Conservation (phyloP, 1,140 invertebrate genomes). For the Trypoxylus dichotomus region DNA sequence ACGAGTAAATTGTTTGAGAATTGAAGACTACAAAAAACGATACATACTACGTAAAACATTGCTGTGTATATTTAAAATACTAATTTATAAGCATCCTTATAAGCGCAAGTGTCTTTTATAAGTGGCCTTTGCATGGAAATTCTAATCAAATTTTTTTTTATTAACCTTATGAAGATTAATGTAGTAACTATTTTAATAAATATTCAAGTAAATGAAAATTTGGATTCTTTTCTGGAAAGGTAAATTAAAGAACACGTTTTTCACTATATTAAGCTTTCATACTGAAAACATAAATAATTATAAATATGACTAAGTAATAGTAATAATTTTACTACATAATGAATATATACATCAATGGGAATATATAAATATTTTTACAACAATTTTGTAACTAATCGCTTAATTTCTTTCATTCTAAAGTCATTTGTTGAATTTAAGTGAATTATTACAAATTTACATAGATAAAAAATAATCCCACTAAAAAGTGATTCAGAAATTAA, state of each 20-base stretch:
- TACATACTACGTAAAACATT: neutral
- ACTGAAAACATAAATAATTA: conserved; percentile 2
- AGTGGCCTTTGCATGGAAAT: neutral
- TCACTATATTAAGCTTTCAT: neutral
- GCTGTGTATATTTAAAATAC: neutral
- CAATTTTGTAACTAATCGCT: neutral
- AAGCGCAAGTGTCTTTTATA: neutral
- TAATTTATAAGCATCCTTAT: neutral
- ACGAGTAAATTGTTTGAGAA: neutral
- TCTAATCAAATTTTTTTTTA: neutral
- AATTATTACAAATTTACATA: neutral
- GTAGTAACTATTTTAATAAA: conserved; percentile 15
- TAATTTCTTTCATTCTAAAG: neutral
- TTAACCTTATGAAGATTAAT: neutral
- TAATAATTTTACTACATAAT: neutral
- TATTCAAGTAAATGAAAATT: neutral
- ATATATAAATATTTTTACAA: conserved; percentile 21
- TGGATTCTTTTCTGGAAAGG: neutral
- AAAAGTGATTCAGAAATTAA: neutral
- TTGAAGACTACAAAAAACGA: neutral
- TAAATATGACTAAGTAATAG: conserved; percentile 19
- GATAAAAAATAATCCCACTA: neutral
- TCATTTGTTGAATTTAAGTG: neutral
- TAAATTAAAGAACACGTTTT: neutral
- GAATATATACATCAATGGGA: conserved; percentile 18